Evolutionary conservation across 2,113 vertebrate species (phyloP), one percentile per base, ranked within the genome.

Genomic region (Rhagologus leucostigma): DNA sequence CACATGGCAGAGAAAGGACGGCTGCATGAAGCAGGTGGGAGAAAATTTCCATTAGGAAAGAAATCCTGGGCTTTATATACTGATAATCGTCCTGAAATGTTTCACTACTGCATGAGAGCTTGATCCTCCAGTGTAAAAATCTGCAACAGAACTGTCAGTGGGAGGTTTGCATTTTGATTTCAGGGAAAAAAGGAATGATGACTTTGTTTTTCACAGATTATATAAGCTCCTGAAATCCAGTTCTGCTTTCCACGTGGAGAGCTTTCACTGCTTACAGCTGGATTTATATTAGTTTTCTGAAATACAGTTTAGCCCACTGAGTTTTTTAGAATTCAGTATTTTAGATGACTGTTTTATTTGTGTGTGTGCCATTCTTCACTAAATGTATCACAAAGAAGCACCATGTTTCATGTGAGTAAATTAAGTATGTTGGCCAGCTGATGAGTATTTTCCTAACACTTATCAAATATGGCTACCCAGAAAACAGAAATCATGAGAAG

Each of bases 401-500:
- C 95, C 93, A 68, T 87, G 93, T 93, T 96, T 97, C 46, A 46
- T 56, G 21, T 94, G 42, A 97, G 79, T 93, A 68, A 96, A 94
- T 83, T 74, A 95, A 97, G 90, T 91, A 86, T 95, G 90, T 80
- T 60, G 56, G 85, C 84, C 94, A 96, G 69, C 92, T 88, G 76
- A 89, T 95, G 64, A 90, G 69, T 90, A 90, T 95, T 92, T 96
- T 94, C 75, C 93, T 96, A 87, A 95, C 80, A n/a, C 87, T 98
- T 94, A 82, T 89, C 93, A 97, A 95, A 92, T 81, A 96, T 13
- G 70, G 95, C 93, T 93, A 86, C 81, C 59, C 55, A 16, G 60
- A 97, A 97, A 98, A 95, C 95, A 24, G 55, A 90, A 97, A 97
- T 97, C 70, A 97, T 84, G 95, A 97, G 94, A 98, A 97, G 95